Evolutionary conservation across 2,797 vertebrate genomes (phyloP).

Genomic region (Propithecus perrieri): DNA sequence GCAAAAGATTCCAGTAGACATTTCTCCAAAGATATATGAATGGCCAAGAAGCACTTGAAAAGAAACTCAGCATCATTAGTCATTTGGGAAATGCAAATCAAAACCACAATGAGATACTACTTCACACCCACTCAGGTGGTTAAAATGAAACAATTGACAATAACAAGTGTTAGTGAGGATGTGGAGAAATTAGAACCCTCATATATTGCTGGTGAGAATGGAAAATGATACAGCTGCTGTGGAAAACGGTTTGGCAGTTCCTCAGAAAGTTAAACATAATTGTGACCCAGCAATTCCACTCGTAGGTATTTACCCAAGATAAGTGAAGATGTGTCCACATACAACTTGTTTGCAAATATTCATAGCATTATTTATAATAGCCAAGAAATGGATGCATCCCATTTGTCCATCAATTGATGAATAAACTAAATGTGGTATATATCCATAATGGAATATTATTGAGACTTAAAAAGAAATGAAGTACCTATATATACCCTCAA

Average conservation of each 20-base stretch:
- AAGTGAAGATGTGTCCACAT: background rate
- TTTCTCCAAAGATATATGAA: background rate
- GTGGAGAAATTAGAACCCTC: background rate
- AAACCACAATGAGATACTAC: background rate
- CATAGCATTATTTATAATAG: constrained; percentile 1
- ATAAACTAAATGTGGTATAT: background rate
- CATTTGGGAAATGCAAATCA: constrained; percentile 3
- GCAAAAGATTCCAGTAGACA: background rate
- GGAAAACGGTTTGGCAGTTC: background rate
- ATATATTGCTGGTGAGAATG: background rate
- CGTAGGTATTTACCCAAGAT: background rate
- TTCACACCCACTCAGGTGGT: background rate
- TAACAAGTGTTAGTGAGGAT: background rate
- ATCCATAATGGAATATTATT: background rate
- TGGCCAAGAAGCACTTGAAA: background rate
- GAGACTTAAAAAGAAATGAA: background rate
- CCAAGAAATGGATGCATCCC: background rate
- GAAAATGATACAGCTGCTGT: background rate
- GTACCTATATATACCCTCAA: background rate
- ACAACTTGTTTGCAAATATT: background rate
- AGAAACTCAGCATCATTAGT: background rate
- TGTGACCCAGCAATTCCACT: background rate
- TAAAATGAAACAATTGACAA: background rate
- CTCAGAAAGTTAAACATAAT: background rate
- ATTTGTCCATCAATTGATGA: background rate